Conservation (phyloP, 2,888 invertebrate species). For the Sarcophaga subvicina region DNA sequence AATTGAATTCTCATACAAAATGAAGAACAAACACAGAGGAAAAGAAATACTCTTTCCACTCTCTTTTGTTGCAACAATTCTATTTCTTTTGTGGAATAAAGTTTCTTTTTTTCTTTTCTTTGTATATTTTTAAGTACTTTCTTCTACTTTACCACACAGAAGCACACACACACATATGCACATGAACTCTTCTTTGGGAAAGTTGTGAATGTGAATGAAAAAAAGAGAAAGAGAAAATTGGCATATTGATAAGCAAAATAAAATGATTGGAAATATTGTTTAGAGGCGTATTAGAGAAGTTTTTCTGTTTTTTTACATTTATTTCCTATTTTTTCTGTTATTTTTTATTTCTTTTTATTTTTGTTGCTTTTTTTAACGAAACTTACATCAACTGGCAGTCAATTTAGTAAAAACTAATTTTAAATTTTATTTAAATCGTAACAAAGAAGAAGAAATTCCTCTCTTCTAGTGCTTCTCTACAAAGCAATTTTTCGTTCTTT, state of each 20-base stretch:
- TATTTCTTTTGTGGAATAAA: constrained; percentile 11
- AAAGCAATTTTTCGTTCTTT: no score
- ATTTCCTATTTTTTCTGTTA: background rate
- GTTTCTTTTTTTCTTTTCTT: constrained; percentile 17
- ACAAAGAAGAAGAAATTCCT: background rate
- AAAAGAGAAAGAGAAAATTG: constrained; percentile 50
- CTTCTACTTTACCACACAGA: background rate
- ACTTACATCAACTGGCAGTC: constrained; percentile 6
- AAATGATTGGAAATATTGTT: constrained; percentile 65
- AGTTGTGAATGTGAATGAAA: constrained; percentile 34
- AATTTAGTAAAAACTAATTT: constrained; percentile 37
- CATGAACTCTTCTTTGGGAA: constrained; percentile 5
- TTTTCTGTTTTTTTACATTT: constrained; percentile 11
- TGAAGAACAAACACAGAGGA: background rate
- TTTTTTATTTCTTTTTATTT: constrained; percentile 14
- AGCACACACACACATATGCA: background rate
- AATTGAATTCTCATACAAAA: constrained; percentile 4
- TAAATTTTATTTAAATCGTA: constrained; percentile 7
- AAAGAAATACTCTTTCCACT: background rate
- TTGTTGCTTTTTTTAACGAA: background rate
- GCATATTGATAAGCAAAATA: constrained; percentile 65
- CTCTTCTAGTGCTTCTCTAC: no score
- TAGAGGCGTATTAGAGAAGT: constrained; percentile 57
- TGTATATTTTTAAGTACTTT: background rate
- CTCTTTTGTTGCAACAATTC: constrained; percentile 40